Evolutionary conservation across 2,113 vertebrate genomes (phyloP).

Genomic region (Melanotaenia duboulayi): DNA sequence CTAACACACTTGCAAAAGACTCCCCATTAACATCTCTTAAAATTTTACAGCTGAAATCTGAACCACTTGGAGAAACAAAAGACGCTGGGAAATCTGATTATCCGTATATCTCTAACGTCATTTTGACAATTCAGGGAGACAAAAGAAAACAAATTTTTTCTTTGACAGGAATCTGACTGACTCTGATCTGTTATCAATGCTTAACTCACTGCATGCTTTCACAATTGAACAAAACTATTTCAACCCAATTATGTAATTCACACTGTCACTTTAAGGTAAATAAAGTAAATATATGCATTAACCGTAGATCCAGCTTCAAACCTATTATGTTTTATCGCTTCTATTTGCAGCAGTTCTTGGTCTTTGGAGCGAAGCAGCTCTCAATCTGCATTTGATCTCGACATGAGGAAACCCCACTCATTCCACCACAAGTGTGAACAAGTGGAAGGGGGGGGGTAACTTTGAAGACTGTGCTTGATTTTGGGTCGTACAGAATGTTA

Average conservation of each 20-base stretch:
- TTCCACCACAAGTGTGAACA: constrained; percentile 8
- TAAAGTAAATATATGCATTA: neutral
- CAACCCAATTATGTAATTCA: neutral
- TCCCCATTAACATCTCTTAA: neutral
- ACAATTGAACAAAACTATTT: neutral
- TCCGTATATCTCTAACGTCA: neutral
- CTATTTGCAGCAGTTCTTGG: constrained; percentile 35
- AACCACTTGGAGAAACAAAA: constrained; percentile 8
- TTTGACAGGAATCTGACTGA: neutral
- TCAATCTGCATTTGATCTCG: constrained; percentile 36
- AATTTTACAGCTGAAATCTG: constrained; percentile 10
- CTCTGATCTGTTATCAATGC: neutral
- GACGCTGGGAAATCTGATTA: neutral
- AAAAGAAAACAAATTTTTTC: neutral
- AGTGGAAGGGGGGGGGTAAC: constrained; percentile 11
- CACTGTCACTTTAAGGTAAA: neutral
- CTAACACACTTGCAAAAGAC: constrained; percentile 13
- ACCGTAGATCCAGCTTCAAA: neutral
- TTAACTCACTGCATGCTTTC: neutral
- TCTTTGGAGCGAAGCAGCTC: neutral
- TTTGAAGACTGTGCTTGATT: neutral
- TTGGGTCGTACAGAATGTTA: too few species aligned
- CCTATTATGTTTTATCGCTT: constrained; percentile 29
- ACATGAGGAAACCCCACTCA: too few species aligned
- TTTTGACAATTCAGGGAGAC: constrained; percentile 22